phyloP scores from a whole-genome alignment of 2,888 invertebrate genomes.

The Aricia artaxerxes region DNA sequence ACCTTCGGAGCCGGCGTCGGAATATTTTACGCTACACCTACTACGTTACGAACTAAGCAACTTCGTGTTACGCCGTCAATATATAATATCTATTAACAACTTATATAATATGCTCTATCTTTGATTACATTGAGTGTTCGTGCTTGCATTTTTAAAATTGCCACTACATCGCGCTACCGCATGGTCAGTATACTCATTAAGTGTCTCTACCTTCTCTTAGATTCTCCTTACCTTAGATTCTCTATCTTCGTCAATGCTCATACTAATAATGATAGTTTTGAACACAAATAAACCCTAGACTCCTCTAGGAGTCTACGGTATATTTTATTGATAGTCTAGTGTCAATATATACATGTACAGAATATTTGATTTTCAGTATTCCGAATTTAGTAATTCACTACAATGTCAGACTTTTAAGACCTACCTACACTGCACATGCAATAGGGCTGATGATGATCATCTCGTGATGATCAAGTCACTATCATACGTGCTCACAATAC shows the following conservation, averaged over 20 bases:
- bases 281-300: too few relatives aligned
- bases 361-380: too few relatives aligned
- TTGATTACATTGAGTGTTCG: background rate
- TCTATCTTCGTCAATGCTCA: too few relatives aligned
- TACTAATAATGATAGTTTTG: too few relatives aligned
- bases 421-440: too few relatives aligned
- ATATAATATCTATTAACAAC: background rate
- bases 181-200: background rate
- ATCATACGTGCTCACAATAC: background rate
- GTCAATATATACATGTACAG: too few relatives aligned
- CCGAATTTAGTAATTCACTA: background rate
- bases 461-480: background rate
- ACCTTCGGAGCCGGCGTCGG: background rate
- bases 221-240: too few relatives aligned
- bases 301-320: too few relatives aligned
- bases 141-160: background rate
- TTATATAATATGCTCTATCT: background rate
- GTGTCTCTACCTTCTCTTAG: too few relatives aligned
- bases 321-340: too few relatives aligned
- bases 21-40: slow-evolving; percentile 3
- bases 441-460: background rate
- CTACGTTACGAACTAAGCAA: slow-evolving; percentile 1
- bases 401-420: too few relatives aligned
- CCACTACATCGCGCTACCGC: background rate
- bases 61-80: background rate